A percentile compares a stretch with the other conserved stretches of the same genome.
phyloP scores from a whole-genome alignment of 2,888 invertebrate genomes.

The Trichacis sp. region DNA sequence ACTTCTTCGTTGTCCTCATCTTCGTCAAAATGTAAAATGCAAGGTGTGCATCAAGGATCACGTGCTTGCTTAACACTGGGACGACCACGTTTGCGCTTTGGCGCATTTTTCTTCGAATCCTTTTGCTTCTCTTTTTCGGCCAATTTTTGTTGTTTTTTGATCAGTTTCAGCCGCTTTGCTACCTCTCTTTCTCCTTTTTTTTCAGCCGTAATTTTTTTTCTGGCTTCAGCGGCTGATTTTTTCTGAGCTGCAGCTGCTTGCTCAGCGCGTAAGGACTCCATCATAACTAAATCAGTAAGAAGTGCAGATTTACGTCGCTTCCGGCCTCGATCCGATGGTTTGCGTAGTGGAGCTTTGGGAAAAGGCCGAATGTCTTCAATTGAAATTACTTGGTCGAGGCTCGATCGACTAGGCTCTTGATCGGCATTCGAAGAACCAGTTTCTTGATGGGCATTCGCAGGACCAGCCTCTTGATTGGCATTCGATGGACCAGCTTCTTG shows the following conservation, averaged over 20 bases:
- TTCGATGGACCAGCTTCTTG: not conserved
- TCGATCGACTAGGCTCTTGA: not conserved
- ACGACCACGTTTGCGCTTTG: conserved; percentile 10
- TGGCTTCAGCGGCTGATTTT: conserved; percentile 3
- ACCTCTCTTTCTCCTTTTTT: no score
- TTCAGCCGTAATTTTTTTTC: not conserved
- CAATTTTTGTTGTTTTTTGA: no score
- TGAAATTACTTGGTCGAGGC: not conserved
- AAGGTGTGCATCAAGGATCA: not conserved
- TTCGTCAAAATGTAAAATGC: not conserved
- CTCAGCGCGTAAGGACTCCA: conserved; percentile 8
- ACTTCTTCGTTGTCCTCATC: conserved; percentile 11
- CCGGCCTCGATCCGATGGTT: conserved; percentile 6
- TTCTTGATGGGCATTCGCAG: not conserved
- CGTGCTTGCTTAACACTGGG: conserved; percentile 4
- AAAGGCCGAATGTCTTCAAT: conserved; percentile 9
- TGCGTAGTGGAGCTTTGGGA: conserved; percentile 12
- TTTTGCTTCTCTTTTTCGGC: no score
- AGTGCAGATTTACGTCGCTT: conserved; percentile 7
- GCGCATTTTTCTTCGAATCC: not conserved
- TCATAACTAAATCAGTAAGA: conserved; percentile 1
- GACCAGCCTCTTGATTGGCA: not conserved
- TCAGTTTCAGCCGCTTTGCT: no score
- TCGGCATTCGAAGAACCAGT: not conserved
- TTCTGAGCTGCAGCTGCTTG: conserved; percentile 3